phyloP scores from a whole-genome alignment of 2,113 vertebrate species.

The Zootoca vivipara region DNA sequence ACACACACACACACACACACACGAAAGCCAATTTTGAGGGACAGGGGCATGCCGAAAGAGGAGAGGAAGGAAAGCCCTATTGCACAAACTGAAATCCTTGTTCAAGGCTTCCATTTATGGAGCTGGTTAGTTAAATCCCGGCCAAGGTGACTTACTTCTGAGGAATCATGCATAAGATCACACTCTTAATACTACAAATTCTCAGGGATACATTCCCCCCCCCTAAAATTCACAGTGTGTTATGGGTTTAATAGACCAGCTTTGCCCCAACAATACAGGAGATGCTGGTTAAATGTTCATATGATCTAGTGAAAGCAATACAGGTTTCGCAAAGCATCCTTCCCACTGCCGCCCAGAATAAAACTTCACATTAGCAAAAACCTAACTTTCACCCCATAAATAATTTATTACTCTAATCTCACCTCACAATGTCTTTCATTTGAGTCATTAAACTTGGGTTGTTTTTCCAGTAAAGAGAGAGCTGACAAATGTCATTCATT shows the following conservation, averaged over 20 bases:
- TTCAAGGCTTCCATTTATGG: too few relatives aligned
- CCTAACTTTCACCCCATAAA: neutral
- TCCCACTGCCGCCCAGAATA: neutral
- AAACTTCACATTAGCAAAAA: neutral
- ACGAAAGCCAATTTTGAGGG: too few relatives aligned
- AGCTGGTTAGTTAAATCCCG: too few relatives aligned
- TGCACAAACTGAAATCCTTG: too few relatives aligned
- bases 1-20: too few relatives aligned
- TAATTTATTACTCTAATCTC: slow-evolving; percentile 18
- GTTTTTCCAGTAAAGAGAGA: slow-evolving; percentile 37
- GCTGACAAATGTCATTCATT: slow-evolving; percentile 52
- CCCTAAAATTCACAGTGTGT: neutral
- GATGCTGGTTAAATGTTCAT: neutral
- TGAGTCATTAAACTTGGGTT: slow-evolving; percentile 15
- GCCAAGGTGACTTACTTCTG: too few relatives aligned
- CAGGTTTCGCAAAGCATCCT: neutral
- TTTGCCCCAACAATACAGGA: neutral
- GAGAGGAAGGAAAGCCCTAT: too few relatives aligned
- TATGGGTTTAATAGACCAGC: neutral
- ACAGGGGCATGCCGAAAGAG: too few relatives aligned
- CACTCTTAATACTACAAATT: neutral
- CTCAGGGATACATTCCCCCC: neutral
- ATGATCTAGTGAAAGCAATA: neutral
- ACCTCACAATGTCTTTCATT: slow-evolving; percentile 63
- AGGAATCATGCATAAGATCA: neutral